Base-by-base conservation (phyloP, 2,113 vertebrate species). In the Rhegmatorhina hoffmannsi region DNA sequence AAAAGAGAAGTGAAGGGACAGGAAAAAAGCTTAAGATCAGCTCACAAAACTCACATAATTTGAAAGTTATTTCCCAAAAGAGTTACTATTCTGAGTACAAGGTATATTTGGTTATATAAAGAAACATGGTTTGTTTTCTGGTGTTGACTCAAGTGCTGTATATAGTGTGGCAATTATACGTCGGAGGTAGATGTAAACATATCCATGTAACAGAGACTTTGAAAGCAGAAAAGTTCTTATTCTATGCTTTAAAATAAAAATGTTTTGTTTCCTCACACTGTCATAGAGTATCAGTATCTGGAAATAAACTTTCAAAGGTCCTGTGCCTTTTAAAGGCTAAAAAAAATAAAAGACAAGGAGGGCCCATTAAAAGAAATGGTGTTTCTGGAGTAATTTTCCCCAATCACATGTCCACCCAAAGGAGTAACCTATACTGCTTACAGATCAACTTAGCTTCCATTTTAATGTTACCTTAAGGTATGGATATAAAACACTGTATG, bases 1-100 rank as follows among this genome's bases (percentile, higher is more conserved):
- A 96, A 96, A 97, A 98, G 96, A 98, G 87, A 98, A 97, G 97
- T 89, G 97, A 96, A 97, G 85, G 95, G 89, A 97, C 81, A 88
- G 96, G 79, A 86, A 92, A 93, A 97, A 97, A 96, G 95, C 94
- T 98, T 94, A 97, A 95, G 88, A 97, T 92, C 89, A 92, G 81
- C 88, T 96, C 94, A 95, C 58, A 87, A 91, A 90, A 96, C 83
- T 94, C 92, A 96, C 93, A 90, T 93, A 93, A 95, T 84, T 93
- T 91, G 67, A 95, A 96, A 95, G 58, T 94, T 92, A 94, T 74
- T 91, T 89, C 96, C 93, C 82, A 29, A 36, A 87, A 40, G 33
- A 43, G 47, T 62, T 69, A 73, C 89, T 89, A 84, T 60, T 93
- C 34, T 92, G 47, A 92, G 59, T 64, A 92, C 47, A 92, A 90